These are phyloP conservation scores for Callinectes sapidus DNA, from an alignment of 2,888 invertebrate genomes.

Conservation along the genomic window DNA sequence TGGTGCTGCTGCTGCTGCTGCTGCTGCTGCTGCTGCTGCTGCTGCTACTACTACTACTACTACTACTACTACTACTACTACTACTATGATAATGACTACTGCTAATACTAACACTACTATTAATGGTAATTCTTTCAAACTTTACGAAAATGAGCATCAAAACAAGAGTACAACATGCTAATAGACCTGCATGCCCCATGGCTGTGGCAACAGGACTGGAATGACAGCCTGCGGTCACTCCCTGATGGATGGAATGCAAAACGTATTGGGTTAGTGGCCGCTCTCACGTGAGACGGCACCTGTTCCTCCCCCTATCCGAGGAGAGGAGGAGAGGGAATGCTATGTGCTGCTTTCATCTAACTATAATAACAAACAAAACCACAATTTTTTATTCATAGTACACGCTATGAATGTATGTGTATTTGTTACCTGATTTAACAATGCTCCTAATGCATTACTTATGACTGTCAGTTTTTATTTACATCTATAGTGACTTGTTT, in stretches of 20 bases:
- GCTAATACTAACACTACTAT: no score
- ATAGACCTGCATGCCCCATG: not conserved
- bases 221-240: not conserved
- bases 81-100: no score
- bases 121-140: not conserved
- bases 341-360: not conserved
- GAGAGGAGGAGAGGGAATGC: not conserved
- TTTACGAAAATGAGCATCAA: not conserved
- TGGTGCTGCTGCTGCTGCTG: no score
- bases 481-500: not conserved
- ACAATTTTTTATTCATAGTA: not conserved
- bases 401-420: not conserved
- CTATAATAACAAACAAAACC: not conserved
- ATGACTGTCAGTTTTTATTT: not conserved
- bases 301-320: not conserved
- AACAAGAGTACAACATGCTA: not conserved
- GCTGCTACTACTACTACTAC: no score
- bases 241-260: slow-evolving; percentile 15
- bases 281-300: not conserved
- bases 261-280: not conserved
- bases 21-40: no score
- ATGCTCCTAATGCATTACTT: not conserved
- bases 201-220: not conserved
- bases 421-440: not conserved
- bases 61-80: no score